These are phyloP conservation scores for Solen grandis DNA, from an alignment of 1,140 invertebrate genomes.

Conservation along the genomic window DNA sequence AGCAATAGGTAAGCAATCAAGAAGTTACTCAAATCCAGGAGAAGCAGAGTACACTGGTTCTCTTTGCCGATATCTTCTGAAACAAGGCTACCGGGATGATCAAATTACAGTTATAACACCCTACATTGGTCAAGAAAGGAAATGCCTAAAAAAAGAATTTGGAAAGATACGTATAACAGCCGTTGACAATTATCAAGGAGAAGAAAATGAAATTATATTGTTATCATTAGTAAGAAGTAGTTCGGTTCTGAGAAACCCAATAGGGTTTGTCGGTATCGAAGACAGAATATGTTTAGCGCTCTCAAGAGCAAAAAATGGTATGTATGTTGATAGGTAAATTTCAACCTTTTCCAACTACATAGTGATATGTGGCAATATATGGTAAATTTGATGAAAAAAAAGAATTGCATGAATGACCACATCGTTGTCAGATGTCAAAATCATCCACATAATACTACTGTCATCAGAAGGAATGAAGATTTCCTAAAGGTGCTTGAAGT, in stretches of 20 bases:
- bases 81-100: conserved; percentile 75
- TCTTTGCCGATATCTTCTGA: conserved; percentile 77
- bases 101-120: conserved; percentile 80
- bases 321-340: conserved; percentile 88
- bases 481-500: conserved; percentile 76
- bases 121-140: conserved; percentile 78
- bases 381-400: conserved; percentile 46
- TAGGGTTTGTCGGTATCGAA: conserved; percentile 90
- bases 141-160: conserved; percentile 69
- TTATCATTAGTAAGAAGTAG: conserved; percentile 90
- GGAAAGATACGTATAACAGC: conserved; percentile 83
- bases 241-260: conserved; percentile 75
- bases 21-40: conserved; percentile 76
- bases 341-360: conserved; percentile 82
- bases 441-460: conserved; percentile 74
- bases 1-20: conserved; percentile 75
- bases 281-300: conserved; percentile 93
- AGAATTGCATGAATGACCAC: conserved; percentile 55
- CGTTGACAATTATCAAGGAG: conserved; percentile 89
- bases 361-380: conserved; percentile 81
- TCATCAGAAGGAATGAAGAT: conserved; percentile 64
- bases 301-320: conserved; percentile 89
- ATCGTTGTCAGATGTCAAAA: conserved; percentile 81
- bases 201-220: conserved; percentile 92
- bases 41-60: conserved; percentile 77